Base-by-base conservation (phyloP, 2,113 vertebrate species). In the Amphiprion ocellaris region DNA sequence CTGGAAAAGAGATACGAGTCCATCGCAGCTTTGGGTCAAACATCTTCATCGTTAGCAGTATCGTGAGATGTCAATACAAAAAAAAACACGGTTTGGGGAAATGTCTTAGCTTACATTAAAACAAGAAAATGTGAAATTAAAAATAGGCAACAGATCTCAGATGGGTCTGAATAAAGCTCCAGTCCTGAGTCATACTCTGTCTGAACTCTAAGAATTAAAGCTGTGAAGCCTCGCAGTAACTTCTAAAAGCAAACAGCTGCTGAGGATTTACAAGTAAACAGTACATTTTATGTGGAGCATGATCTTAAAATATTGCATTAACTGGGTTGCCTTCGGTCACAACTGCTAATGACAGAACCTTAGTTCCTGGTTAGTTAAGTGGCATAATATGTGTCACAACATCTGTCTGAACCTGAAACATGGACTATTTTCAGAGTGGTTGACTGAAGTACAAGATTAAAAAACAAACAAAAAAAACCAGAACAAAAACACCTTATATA, bases 331-430 rank as follows among this genome's bases (percentile, higher is more conserved):
- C 56, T 74, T 55, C 46, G 19, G 72, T 84, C 81, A 63, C 56
- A 69, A 68, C 24, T 58, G 69, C 75, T 77, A 79, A 90, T 82
- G 83, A 86, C 64, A 69, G 26, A 73, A n/a, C 87, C 55, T 71
- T 53, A 75, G 59, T 39, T 53, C 58, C 61, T 24, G 47, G 60
- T 58, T 73, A 10, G 72, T 71, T 77, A 23, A 72, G 56, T 67
- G 60, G 54, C 49, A 72, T 69, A 10, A 70, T 81, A 69, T 75
- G 28, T 61, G 69, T 44, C 19, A 8, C 23, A 37, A 37, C 65
- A 6, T 69, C 24, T 21, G 4, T 50, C 9, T 60, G 49, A 74
- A 66, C 33, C 5, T 77, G 1, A 26, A 26, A 26, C 26, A 26
- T 26, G 26, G 26, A 26, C 26, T 26, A 3, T 26, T 26, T 26